Base-by-base conservation (phyloP, 2,113 vertebrate genomes). In the Anseranas semipalmata region DNA sequence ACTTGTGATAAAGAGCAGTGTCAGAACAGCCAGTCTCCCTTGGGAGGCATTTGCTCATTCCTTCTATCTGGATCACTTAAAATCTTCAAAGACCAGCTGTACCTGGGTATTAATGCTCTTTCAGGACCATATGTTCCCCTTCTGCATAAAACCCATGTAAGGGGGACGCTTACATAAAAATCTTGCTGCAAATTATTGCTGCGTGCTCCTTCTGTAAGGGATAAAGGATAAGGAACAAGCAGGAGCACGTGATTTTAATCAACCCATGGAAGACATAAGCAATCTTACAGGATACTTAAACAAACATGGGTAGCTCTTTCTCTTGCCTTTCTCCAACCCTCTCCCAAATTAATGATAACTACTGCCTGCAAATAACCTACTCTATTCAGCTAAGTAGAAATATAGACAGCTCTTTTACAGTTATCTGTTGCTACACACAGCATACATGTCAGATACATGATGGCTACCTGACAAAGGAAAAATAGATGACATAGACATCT, bases 141-240 rank as follows among this genome's bases (percentile, higher is more conserved):
- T 95, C 72, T 86, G 81, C 76, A 85, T 81, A 95, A 97, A 96
- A 91, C 68, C 72, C 78, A 59, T 94, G 75, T 77, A 96, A 96
- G 60, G 72, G 88, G 94, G 94, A 93, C 32, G 16, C 86, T 97
- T 97, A 95, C 85, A 90, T 96, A 96, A 97, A 96, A 95, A 95
- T 94, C 96, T 87, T 87, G 52, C 84, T 87, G 45, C 77, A 78
- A 95, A 95, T 96, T 93, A 90, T 95, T 93, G 67, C 85, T 7
- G 52, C 6, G 4, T 85, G 85, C 45, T 93, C 84, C 86, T 95
- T 90, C 87, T 92, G 48, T 75, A 86, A 41, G 52, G 91, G 87
- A 85, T 95, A 87, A 93, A 91, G 89, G 75, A 77, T 90, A 95
- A 95, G 93, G 76, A 90, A 90, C 70, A 82, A 94, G 63, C 24